Evolutionary conservation across 2,797 vertebrate species (phyloP).

Genomic region (Sus cebifrons): DNA sequence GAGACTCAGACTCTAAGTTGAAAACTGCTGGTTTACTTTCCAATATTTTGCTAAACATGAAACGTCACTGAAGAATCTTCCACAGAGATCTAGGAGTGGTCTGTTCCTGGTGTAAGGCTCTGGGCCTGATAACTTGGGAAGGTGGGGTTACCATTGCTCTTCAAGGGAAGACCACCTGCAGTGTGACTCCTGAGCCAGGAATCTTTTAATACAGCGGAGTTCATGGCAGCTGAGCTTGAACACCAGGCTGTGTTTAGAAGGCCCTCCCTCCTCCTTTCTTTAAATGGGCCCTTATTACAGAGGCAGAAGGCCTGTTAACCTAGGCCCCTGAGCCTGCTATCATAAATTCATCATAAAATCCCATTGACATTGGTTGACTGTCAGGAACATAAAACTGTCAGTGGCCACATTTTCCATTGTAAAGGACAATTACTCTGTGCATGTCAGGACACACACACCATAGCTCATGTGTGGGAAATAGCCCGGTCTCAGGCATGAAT

Average conservation of each 20-base stretch:
- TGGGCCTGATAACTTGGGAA: slow-evolving; percentile 64
- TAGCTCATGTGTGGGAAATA: background rate
- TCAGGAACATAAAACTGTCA: slow-evolving; percentile 76
- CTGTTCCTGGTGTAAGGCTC: background rate
- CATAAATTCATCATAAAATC: slow-evolving; percentile 72
- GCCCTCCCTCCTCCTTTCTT: background rate
- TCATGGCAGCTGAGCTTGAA: background rate
- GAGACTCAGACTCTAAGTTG: background rate
- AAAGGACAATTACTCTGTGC: slow-evolving; percentile 47
- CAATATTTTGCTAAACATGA: slow-evolving; percentile 20
- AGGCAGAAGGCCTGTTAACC: slow-evolving; percentile 66
- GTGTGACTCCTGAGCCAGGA: slow-evolving; percentile 74
- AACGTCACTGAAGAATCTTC: slow-evolving; percentile 61
- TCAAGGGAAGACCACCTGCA: slow-evolving; percentile 55
- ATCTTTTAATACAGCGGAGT: slow-evolving; percentile 40
- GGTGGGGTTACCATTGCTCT: slow-evolving; percentile 55
- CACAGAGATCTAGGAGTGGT: slow-evolving; percentile 67
- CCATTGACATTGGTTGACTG: slow-evolving; percentile 62
- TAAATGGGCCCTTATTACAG: slow-evolving; percentile 61
- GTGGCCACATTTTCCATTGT: slow-evolving; percentile 62
- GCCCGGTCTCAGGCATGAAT: background rate
- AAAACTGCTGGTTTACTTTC: background rate
- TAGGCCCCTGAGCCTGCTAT: background rate
- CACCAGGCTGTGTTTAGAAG: background rate
- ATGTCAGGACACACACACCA: background rate